Percentiles rank a stretch among this genome's conserved stretches.
phyloP scores from a whole-genome alignment of 1,140 invertebrate genomes.

The Chymomyza costata region DNA sequence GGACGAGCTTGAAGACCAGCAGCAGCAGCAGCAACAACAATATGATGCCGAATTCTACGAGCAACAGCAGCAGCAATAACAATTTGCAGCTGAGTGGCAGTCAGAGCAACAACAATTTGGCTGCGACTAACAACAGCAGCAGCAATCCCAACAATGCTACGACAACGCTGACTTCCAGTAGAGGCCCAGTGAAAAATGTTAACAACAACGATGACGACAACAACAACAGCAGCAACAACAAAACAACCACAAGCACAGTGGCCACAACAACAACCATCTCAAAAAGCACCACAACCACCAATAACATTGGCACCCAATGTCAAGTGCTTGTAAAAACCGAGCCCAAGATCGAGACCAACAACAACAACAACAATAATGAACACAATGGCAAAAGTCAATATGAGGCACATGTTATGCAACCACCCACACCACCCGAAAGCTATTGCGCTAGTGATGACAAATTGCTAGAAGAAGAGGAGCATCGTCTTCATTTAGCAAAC shows the following conservation, averaged over 20 bases:
- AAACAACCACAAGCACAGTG: constrained; percentile 35
- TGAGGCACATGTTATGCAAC: constrained; percentile 66
- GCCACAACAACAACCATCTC: constrained; percentile 35
- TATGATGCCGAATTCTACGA: constrained; percentile 47
- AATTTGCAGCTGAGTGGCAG: constrained; percentile 3
- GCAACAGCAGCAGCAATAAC: constrained; percentile 15
- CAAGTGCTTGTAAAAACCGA: constrained; percentile 58
- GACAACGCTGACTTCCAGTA: constrained; percentile 6
- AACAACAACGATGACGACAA: constrained; percentile 55
- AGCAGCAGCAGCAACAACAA: constrained; percentile 35
- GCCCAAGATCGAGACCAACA: constrained; percentile 34
- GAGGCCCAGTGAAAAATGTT: constrained; percentile 11
- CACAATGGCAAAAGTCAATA: constrained; percentile 62
- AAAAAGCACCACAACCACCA: too few species aligned
- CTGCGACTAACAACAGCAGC: constrained; percentile 20
- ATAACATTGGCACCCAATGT: constrained; percentile 53
- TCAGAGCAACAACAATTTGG: constrained; percentile 47
- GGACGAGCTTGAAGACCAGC: too few species aligned
- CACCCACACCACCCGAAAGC: constrained; percentile 64
- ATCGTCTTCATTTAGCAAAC: too few species aligned
- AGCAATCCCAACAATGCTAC: constrained; percentile 1
- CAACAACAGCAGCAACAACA: constrained; percentile 29
- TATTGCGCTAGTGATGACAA: constrained; percentile 66
- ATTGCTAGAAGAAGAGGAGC: constrained; percentile 41
- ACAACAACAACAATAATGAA: constrained; percentile 22